These are phyloP conservation scores for Bimastos eiseni DNA, from an alignment of 2,888 invertebrate species.

Conservation along the genomic window DNA sequence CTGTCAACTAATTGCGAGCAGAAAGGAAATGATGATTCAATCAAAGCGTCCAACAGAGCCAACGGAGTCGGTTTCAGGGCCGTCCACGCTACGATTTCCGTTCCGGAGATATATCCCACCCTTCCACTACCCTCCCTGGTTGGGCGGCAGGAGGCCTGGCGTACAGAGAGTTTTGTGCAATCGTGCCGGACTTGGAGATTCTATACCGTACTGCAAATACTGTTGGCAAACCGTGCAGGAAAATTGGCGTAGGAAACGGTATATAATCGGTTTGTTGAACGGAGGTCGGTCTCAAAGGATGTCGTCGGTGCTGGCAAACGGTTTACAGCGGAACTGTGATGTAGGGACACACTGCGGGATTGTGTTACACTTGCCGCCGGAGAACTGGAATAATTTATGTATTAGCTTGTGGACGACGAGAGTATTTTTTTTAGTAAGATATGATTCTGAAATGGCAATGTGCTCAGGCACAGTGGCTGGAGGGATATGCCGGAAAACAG, in stretches of 20 bases:
- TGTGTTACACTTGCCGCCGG: not conserved
- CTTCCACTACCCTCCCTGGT: no score
- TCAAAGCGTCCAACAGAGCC: not conserved
- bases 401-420: not conserved
- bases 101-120: not conserved
- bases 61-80: not conserved
- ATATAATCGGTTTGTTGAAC: constrained; percentile 5
- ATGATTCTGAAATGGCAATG: no score
- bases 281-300: not conserved
- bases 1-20: not conserved
- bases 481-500: no score
- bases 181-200: not conserved
- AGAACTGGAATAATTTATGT: not conserved
- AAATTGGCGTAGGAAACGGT: not conserved
- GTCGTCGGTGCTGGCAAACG: not conserved
- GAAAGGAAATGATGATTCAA: constrained; percentile 13
- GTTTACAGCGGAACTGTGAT: not conserved
- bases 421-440: no score
- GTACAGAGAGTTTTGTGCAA: not conserved
- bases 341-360: not conserved
- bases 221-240: not conserved
- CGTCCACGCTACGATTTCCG: not conserved
- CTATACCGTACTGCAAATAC: not conserved
- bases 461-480: no score
- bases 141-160: not conserved